These are phyloP conservation scores for Probaryconus sp. DNA, from an alignment of 1,140 invertebrate genomes.

Conservation along the genomic window DNA sequence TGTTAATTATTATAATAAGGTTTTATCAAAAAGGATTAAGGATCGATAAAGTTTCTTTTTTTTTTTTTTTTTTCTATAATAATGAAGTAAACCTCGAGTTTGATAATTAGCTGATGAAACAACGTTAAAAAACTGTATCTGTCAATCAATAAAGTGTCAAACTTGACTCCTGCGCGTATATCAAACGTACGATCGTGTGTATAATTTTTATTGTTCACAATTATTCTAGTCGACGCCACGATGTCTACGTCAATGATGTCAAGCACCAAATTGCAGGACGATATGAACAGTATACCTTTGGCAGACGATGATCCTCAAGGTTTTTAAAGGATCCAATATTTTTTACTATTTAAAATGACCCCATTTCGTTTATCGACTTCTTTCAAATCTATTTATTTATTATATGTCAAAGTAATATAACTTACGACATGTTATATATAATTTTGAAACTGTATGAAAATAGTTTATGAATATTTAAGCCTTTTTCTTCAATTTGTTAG, in stretches of 20 bases:
- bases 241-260: conserved; percentile 76
- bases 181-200: not conserved
- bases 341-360: conserved; percentile 24
- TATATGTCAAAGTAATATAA: too few relatives aligned
- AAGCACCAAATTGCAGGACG: conserved; percentile 84
- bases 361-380: conserved; percentile 1
- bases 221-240: conserved; percentile 15
- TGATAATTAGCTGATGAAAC: not conserved
- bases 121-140: conserved; percentile 4
- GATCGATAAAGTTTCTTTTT: not conserved
- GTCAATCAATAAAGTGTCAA: conserved; percentile 47
- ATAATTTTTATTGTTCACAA: conserved; percentile 1
- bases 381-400: not conserved
- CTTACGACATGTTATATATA: too few relatives aligned
- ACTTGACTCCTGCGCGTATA: conserved; percentile 40
- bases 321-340: conserved; percentile 65
- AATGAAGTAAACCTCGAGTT: not conserved
- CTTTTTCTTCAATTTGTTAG: too few relatives aligned
- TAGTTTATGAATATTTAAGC: too few relatives aligned
- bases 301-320: conserved; percentile 94
- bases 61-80: too few relatives aligned
- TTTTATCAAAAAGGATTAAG: not conserved
- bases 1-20: not conserved
- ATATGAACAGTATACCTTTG: conserved; percentile 88
- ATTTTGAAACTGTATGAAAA: too few relatives aligned